Conservation (phyloP, 2,888 invertebrate genomes). For the Chymomyza caudatula region DNA sequence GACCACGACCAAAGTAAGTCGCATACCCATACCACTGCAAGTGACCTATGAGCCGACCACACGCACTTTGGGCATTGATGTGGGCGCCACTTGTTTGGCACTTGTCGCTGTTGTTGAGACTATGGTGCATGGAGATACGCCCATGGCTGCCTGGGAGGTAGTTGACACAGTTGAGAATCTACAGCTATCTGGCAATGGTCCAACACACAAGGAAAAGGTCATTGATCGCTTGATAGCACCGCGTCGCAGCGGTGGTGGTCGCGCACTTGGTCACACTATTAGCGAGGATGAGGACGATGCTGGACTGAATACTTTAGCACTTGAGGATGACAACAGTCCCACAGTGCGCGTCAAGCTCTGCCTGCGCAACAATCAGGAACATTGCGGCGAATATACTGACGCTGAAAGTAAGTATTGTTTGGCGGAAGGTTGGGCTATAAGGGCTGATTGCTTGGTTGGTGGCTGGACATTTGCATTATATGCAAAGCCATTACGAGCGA, state of each 20-base stretch:
- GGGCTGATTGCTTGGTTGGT: conserved; percentile 1
- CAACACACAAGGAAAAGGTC: conserved; percentile 85
- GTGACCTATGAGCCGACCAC: conserved; percentile 90
- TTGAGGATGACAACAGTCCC: conserved; percentile 81
- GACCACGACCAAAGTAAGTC: conserved; percentile 89
- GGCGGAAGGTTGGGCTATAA: neutral
- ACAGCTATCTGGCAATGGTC: conserved; percentile 84
- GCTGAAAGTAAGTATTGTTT: conserved; percentile 89
- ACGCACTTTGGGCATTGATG: conserved; percentile 86
- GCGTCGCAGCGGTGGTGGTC: conserved; percentile 78
- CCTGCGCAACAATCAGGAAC: conserved; percentile 87
- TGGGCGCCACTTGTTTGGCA: conserved; percentile 87
- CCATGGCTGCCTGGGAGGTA: conserved; percentile 83
- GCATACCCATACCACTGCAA: conserved; percentile 88
- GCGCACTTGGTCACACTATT: conserved; percentile 79
- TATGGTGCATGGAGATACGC: conserved; percentile 81
- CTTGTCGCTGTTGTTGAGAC: conserved; percentile 88
- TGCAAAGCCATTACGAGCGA: conserved; percentile 66
- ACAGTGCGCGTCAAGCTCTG: conserved; percentile 90
- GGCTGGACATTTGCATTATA: conserved; percentile 36
- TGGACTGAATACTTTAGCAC: conserved; percentile 80
- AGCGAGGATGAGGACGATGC: conserved; percentile 76
- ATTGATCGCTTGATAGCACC: conserved; percentile 82
- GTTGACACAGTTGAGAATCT: conserved; percentile 84
- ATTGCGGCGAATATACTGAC: conserved; percentile 90